Evolutionary conservation across 53 echinoderm and acorn worm species (phyloP), one percentile per base, ranked within the genome.

Genomic region (Temnopleurus reevesii): DNA sequence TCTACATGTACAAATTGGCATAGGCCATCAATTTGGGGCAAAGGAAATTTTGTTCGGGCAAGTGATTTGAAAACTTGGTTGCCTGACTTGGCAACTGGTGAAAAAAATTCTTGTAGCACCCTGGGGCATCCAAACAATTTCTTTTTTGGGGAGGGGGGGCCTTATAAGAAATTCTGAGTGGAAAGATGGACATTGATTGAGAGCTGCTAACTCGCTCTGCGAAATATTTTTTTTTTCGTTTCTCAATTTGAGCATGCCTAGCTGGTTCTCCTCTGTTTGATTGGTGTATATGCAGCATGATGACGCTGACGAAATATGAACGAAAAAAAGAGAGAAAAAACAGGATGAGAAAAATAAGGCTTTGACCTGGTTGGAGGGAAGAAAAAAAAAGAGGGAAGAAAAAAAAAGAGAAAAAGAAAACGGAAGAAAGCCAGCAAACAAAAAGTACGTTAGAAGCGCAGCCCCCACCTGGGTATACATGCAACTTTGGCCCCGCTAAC

Each of bases 401-500:
- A 71, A 71, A 33, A 6, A 71, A 5, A 19, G 8, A 71, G n/a
- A 36, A 53, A 83, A 30, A 12, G 33, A 25, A 83, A 53, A 55
- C 57, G 56, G 83, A 71, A 71, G 44, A 71, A 71, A 71, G 71
- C 71, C 23, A 12, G 61, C 59, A 87, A 87, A 87, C 88, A 87
- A 66, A 66, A 87, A 86, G 86, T 66, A 34, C 51, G 88, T 66
- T 31, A 53, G 30, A 21, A 66, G 66, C 30, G 66, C 51, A 87
- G 88, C 88, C 51, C 66, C 88, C 88, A 87, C 88, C 88, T 87
- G 88, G 47, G 66, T 87, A 34, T 66, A 87, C 71, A 87, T 87
- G 88, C 46, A 59, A 85, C 86, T 85, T 85, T 59, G 86, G 86
- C 86, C 86, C 86, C 59, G 61, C 59, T 44, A 60, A 85, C 58